A percentile compares a stretch with the other conserved stretches of the same genome.
phyloP scores from a whole-genome alignment of 30 jellyfish, hydroid and myxozoan species.

The Aurelia aurita region DNA sequence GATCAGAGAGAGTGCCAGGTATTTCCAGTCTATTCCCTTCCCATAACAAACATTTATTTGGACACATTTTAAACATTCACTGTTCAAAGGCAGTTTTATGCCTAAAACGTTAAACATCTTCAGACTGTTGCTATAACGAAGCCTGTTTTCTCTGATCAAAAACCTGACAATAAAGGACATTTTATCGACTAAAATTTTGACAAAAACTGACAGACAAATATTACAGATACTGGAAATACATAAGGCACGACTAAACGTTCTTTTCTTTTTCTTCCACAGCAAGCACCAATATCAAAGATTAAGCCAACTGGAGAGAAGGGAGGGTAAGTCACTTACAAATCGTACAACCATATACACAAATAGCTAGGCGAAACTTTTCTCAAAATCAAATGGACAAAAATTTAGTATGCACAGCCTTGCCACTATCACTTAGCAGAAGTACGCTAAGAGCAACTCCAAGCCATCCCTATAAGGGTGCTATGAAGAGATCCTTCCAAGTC shows the following conservation, averaged over 20 bases:
- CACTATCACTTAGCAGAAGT: no score
- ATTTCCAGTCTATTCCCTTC: constrained; percentile 80
- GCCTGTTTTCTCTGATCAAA: constrained; percentile 40
- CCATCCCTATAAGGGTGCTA: no score
- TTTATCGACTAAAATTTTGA: no score
- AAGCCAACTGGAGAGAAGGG: constrained; percentile 90
- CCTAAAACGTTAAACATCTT: no score
- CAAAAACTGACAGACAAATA: neutral
- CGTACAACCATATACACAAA: neutral
- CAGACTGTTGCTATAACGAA: no score
- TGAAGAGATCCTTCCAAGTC: no score
- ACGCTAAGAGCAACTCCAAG: no score
- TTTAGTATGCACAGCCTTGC: no score
- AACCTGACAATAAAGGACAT: neutral
- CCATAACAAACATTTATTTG: neutral
- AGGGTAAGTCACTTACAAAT: constrained; percentile 66
- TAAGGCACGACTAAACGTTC: constrained; percentile 85
- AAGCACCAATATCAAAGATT: constrained; percentile 84
- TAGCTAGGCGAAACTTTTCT: no score
- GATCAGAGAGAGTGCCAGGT: constrained; percentile 89
- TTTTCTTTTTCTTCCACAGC: constrained; percentile 60
- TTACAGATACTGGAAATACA: constrained; percentile 91
- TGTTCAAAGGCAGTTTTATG: constrained; percentile 13
- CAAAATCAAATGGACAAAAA: no score
- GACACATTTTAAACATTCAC: neutral